These are phyloP conservation scores for Macrosteles quadrilineatus DNA, from an alignment of 1,140 invertebrate species.

Conservation along the genomic window DNA sequence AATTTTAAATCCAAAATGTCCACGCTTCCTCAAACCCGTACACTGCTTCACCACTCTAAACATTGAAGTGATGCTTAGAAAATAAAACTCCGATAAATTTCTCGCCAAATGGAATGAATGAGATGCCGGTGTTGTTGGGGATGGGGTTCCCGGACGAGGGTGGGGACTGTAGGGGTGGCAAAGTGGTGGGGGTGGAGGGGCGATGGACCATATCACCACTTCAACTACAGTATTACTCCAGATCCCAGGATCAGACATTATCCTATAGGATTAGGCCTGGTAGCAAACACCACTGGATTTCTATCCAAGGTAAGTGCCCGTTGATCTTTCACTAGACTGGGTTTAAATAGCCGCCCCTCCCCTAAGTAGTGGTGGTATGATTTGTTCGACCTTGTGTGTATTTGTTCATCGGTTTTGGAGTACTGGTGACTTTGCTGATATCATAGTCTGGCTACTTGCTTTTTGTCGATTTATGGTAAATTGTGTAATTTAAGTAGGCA, in stretches of 20 bases:
- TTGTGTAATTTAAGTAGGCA: no score
- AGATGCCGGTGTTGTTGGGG: conserved; percentile 4
- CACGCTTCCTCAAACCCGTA: no score
- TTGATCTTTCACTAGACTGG: conserved; percentile 16
- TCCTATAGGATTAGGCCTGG: conserved; percentile 19
- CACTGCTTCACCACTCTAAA: no score
- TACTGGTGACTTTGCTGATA: no score
- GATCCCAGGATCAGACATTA: conserved; percentile 29
- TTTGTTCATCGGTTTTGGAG: no score
- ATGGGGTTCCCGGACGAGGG: background rate
- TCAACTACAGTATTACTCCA: conserved; percentile 28
- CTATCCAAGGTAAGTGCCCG: conserved; percentile 20
- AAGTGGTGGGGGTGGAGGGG: background rate
- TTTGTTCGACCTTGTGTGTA: no score
- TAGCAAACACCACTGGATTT: conserved; percentile 24
- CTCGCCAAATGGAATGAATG: conserved; percentile 20
- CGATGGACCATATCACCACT: conserved; percentile 24
- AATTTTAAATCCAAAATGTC: no score
- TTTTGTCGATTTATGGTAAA: no score
- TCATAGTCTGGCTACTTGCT: no score
- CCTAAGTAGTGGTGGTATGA: background rate
- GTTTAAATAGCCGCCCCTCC: background rate
- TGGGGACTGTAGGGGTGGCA: background rate
- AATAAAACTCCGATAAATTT: conserved; percentile 25
- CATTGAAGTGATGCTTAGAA: no score